Base-by-base conservation (phyloP, 1,140 invertebrate species). In the Drepana arcuata region DNA sequence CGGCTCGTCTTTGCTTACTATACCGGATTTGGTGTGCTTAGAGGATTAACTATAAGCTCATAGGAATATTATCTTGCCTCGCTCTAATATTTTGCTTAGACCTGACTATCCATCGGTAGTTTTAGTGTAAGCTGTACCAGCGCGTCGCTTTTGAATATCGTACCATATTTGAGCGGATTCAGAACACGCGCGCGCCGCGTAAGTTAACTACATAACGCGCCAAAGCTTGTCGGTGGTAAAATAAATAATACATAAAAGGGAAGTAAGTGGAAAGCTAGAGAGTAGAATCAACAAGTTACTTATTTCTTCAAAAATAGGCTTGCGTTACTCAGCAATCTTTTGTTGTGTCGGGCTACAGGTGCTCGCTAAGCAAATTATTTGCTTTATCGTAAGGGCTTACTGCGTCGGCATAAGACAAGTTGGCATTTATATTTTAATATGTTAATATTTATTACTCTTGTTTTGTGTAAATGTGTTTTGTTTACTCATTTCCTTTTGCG, bases 241-340 rank as follows among this genome's bases (percentile, higher is more conserved):
- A 57, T 57, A 56, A 65, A 62, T 59, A 60, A 66, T 50, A 54
- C 51, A 56, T 59, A 59, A 62, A 59, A 60, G 56, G 41, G 43
- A 45, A 50, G 51, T 54, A 49, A 50, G 52, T 45, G 37, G 55
- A 52, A 46, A 50, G 44, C 37, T 49, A 45, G 37, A 37, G 51
- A 51, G 50, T 16, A 56, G 62, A 67, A 67, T 71, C 70, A 74
- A 74, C 70, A 74, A 74, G 70, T 74, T 65, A 71, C 67, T 69
- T 67, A 71, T 74, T 74, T 68, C 67, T 70, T 72, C 61, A 72
- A 75, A 72, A 75, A 65, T 75, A 58, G 68, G 52, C 52, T 65
- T 50, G 57, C 66, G 60, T 74, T 69, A 72, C 60, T 73, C 67
- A 68, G 67, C 57, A 56, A 55, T 71, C 52, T 37, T 64, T 72